Evolutionary conservation across 2,113 vertebrate species (phyloP), one percentile per base, ranked within the genome.

Genomic region (Rallus limicola): DNA sequence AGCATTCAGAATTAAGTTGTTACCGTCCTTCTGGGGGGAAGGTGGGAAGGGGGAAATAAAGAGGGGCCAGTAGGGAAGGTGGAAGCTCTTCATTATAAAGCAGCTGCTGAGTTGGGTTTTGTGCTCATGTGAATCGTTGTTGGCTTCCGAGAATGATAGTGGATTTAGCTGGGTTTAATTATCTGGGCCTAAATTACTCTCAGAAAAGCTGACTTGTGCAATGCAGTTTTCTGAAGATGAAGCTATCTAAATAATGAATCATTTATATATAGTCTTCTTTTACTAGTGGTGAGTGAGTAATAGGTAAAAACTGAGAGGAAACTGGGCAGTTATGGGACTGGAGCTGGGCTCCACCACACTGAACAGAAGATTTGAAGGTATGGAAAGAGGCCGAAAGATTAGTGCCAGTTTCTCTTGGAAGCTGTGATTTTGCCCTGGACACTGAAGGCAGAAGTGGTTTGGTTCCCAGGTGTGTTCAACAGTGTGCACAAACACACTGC

Each of bases 271-370:
- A 52, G 25, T 25, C 28, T 60, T 60, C 5, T 53, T 33, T 77
- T 56, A 24, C 8, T 74, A 50, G 28, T 3, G 16, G 33, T 0
- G 4, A 17, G 25, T 29, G 42, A 75, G 36, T 28, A 72, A 72
- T 2, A 44, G 68, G n/a, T 60, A 29, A 86, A 72, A 72, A 55
- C 34, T 40, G 85, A 65, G 34, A 63, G 29, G 28, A 40, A 86
- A 31, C 25, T 72, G 13, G n/a, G 50, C 56, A 69, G 50, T 59
- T 58, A 12, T n/a, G 44, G 24, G 29, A 5, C 18, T 69, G 63
- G 34, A 72, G 8, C 2, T 1, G 11, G 44, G 60, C n/a, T 76
- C 59, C 23, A 34, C 16, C 0, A 1, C 2, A 2, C 13, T 18
- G 50, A 78, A 55, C 16, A 77, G 69, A 74, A 42, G 15, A 3